phyloP scores from a whole-genome alignment of 2,113 vertebrate species.

The Motacilla alba region DNA sequence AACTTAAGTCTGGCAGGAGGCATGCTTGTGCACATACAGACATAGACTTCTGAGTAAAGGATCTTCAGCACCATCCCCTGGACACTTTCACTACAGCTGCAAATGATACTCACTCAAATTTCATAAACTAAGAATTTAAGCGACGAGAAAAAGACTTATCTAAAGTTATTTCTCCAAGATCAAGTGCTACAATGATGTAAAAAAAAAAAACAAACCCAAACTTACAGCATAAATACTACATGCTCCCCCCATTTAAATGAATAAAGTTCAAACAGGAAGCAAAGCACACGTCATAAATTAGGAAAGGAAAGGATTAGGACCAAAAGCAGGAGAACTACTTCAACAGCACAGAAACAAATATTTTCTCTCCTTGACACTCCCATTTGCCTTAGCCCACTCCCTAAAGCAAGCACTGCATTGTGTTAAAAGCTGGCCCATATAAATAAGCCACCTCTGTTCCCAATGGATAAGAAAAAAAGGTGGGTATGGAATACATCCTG shows the following conservation, averaged over 20 bases:
- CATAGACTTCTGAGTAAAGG: neutral
- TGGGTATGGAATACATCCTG: neutral
- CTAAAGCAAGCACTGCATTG: neutral
- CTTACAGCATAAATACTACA: neutral
- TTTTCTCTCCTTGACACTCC: neutral
- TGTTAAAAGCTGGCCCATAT: neutral
- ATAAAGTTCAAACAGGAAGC: neutral
- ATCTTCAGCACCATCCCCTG: neutral
- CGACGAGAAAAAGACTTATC: neutral
- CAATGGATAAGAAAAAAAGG: rapidly evolving
- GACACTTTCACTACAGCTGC: neutral
- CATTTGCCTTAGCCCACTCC: neutral
- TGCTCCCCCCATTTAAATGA: neutral
- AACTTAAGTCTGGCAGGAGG: neutral
- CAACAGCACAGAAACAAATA: neutral
- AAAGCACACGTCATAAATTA: neutral
- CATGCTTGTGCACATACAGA: rapidly evolving
- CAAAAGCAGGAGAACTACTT: neutral
- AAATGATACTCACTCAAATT: neutral
- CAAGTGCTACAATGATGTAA: neutral
- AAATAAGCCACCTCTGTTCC: neutral
- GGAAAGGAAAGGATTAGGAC: neutral
- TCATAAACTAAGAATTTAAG: neutral
- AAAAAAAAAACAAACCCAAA: neutral
- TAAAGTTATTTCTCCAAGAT: neutral